Evolutionary conservation across 2,113 vertebrate genomes (phyloP), one percentile per base, ranked within the genome.

Genomic region (Macroglossus sobrinus): DNA sequence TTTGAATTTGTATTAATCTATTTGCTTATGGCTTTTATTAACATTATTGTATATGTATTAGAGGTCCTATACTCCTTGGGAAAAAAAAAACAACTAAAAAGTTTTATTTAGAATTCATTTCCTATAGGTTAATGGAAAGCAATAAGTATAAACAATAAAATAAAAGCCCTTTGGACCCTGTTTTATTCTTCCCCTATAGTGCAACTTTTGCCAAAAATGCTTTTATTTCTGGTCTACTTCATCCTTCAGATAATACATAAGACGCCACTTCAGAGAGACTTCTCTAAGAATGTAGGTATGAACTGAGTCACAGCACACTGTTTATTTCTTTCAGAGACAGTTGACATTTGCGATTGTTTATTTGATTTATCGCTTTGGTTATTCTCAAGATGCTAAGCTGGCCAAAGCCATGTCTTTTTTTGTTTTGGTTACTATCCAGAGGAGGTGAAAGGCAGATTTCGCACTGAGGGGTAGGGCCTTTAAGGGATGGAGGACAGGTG

Each of bases 181-280:
- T 82, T 71, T 68, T 88, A 59, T 47, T 78, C 43, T 84, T 10
- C 61, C 24, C 22, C 53, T 4, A 55, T 18, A 50, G n/a, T 57
- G 7, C 50, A 84, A 57, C 72, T 81, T 89, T 35, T 61, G 74
- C 61, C 74, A 43, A 89, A 87, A 90, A 79, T 69, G 78, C 53
- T 95, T 93, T 94, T 69, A 95, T 80, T 91, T 97, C 30, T 86
- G 55, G 7, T 63, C 22, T 33, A n/a, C n/a, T 50, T 80, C 86
- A 57, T 69, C 64, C 40, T 96, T 79, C 69, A 64, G 75, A 68
- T 72, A 63, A 63, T 35, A 30, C 59, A 19, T 33, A 53, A 66
- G 64, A 63, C 6, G 4, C 59, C 21, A 33, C 47, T 30, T 59
- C 21, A 40, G 61, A 43, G 14, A 72, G 35, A 68, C 15, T 40